phyloP scores from a whole-genome alignment of 2,797 vertebrate species.

The Emydoidea blandingii region DNA sequence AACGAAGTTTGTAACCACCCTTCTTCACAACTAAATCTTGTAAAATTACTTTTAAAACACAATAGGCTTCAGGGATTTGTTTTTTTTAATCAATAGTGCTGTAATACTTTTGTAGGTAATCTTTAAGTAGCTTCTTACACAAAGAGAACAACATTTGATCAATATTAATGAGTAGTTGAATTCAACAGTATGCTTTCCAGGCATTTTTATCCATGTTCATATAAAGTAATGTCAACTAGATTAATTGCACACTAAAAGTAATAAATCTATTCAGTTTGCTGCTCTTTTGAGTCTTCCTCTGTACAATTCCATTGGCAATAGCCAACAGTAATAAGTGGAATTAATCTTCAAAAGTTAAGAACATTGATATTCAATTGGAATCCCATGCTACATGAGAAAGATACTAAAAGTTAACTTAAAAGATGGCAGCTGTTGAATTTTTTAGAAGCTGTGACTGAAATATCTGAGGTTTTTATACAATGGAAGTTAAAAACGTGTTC shows the following conservation, averaged over 20 bases:
- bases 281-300: conserved; percentile 59
- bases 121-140: conserved; percentile 79
- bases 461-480: not conserved
- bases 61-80: conserved; percentile 44
- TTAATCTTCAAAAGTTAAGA: conserved; percentile 9
- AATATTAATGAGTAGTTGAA: conserved; percentile 83
- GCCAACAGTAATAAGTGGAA: conserved; percentile 15
- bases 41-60: conserved; percentile 55
- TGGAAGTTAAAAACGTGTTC: conserved; percentile 41
- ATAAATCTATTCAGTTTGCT: conserved; percentile 76
- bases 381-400: conserved; percentile 32
- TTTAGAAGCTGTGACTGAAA: conserved; percentile 37
- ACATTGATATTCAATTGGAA: conserved; percentile 39
- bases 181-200: conserved; percentile 75
- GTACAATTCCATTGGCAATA: conserved; percentile 31
- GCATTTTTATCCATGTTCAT: conserved; percentile 79
- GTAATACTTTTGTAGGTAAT: conserved; percentile 75
- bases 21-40: not conserved
- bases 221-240: conserved; percentile 83
- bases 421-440: not conserved
- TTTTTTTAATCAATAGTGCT: conserved; percentile 69
- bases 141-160: conserved; percentile 75
- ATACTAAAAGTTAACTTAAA: conserved; percentile 38
- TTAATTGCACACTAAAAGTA: conserved; percentile 79
- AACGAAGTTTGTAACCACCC: not conserved